Percentiles rank a stretch among this genome's conserved stretches.
Evolutionary conservation across 2,797 vertebrate genomes (phyloP).

Genomic region (Glossophaga mutica): DNA sequence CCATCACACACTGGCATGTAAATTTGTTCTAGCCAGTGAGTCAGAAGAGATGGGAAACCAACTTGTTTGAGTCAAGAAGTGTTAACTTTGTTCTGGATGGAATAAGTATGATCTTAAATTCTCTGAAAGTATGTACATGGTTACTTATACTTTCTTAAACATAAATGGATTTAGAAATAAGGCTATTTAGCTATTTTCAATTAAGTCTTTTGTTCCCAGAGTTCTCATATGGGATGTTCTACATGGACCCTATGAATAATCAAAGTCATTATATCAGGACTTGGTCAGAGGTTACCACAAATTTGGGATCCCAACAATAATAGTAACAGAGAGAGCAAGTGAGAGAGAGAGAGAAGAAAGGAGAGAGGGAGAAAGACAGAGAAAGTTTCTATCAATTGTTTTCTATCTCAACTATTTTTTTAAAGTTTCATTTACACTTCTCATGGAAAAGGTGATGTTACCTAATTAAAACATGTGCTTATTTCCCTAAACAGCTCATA

Average conservation of each 20-base stretch:
- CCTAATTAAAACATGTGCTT: neutral
- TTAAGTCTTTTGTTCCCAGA: neutral
- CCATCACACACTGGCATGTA: neutral
- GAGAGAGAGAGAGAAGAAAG: neutral
- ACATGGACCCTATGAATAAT: neutral
- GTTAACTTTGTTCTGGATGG: neutral
- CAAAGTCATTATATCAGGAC: neutral
- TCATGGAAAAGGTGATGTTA: slow-evolving; percentile 27
- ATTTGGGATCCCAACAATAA: neutral
- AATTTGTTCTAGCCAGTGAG: neutral
- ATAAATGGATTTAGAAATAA: neutral
- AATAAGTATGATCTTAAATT: neutral
- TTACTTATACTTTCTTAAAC: neutral
- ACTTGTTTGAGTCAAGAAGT: neutral
- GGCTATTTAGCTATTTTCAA: neutral
- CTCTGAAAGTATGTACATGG: neutral
- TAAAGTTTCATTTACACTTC: slow-evolving; percentile 20
- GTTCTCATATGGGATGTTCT: neutral
- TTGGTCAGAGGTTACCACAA: neutral
- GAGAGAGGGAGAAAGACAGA: neutral
- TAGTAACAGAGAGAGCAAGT: neutral
- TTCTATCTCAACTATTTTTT: slow-evolving; percentile 36
- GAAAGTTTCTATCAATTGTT: neutral
- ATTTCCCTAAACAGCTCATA: slow-evolving; percentile 34
- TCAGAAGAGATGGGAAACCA: neutral